Conservation (phyloP, 2,888 invertebrate species). For the Drosophila rubida region DNA sequence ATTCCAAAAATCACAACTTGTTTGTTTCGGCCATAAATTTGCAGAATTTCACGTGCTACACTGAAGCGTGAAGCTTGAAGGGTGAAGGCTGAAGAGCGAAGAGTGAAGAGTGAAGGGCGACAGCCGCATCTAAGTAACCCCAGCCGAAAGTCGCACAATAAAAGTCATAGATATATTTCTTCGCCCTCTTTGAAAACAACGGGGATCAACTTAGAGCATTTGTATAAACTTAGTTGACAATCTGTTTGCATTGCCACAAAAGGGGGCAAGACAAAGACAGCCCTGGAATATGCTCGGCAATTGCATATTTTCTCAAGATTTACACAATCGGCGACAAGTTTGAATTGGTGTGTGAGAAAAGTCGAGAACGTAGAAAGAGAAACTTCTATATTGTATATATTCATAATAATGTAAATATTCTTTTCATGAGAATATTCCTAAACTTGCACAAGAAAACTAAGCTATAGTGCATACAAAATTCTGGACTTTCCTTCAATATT, state of each 20-base stretch:
- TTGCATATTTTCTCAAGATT: conserved; percentile 4
- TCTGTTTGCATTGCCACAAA: conserved; percentile 8
- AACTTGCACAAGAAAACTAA: neutral
- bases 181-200: neutral
- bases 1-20: conserved; percentile 61
- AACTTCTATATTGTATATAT: neutral
- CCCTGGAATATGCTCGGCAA: conserved; percentile 5
- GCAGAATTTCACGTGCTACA: conserved; percentile 10
- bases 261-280: neutral
- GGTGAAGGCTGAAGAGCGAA: conserved; percentile 25
- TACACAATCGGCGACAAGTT: neutral
- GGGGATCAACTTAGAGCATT: conserved; percentile 10
- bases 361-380: neutral
- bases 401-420: neutral
- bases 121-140: conserved; percentile 9
- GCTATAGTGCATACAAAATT: too few relatives aligned
- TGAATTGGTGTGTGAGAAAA: neutral
- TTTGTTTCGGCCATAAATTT: conserved; percentile 64
- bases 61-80: conserved; percentile 9
- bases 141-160: conserved; percentile 2
- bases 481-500: too few relatives aligned
- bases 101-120: conserved; percentile 31
- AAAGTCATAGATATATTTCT: conserved; percentile 12
- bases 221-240: conserved; percentile 21
- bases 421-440: neutral